Base-by-base conservation (phyloP, 2,888 invertebrate genomes). In the Dicroscelio sp. region DNA sequence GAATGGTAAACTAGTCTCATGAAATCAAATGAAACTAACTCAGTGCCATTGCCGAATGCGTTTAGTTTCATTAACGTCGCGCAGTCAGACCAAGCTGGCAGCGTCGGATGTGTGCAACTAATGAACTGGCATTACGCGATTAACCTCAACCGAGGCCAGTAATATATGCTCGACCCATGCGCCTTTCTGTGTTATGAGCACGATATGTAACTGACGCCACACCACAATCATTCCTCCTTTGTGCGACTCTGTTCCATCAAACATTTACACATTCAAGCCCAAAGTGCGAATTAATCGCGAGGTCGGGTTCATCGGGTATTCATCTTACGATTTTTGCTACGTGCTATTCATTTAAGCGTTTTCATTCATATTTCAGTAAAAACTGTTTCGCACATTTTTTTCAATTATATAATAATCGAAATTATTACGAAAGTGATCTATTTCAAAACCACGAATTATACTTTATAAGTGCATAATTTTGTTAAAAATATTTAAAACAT, bases 71-170 rank as follows among this genome's bases (percentile, higher is more conserved):
- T 95, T 95, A 94, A 93, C 90, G 93, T 94, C 94, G 94, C 93
- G 85, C 93, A 94, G 93, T 93, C 93, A 91, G 91, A 92, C 92
- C 89, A 88, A 90, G 89, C 92, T 94, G 92, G 90, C 93, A 93
- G 88, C 86, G 93, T 89, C 86, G 92, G 91, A 94, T 94, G 94
- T 93, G 94, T 93, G 95, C 96, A 94, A 95, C 95, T 96, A 96
- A 96, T 96, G 96, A 96, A 96, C 96, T 96, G 95, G 95, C 95
- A 95, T 96, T 95, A 95, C 93, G 93, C 96, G 95, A 96, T 96
- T 96, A 96, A 96, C 95, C 94, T 94, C 94, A 94, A 95, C 94
- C 92, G 93, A 92, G 93, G 91, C 85, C 91, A 94, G 93, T 95
- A 95, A 95, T 96, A 95, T 93, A 93, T 94, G 94, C 94, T 94